A percentile compares a stretch with the other conserved stretches of the same genome.
Evolutionary conservation across 1,140 invertebrate genomes (phyloP).

Genomic region (Scaptomyza montana): DNA sequence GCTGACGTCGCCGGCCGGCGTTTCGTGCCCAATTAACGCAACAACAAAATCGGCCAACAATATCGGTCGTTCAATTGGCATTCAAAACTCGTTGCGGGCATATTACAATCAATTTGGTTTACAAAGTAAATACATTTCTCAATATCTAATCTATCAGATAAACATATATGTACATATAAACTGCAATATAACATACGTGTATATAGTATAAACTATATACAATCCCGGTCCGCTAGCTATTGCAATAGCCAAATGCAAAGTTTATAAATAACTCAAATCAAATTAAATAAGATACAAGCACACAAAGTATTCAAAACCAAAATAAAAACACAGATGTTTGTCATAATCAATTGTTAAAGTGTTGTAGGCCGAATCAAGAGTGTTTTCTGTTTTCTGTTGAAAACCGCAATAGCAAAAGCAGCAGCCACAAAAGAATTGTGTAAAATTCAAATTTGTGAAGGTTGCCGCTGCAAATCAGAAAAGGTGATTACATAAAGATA

Average conservation of each 20-base stretch:
- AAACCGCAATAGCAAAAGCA: not conserved
- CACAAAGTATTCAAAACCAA: constrained; percentile 18
- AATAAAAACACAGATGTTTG: constrained; percentile 65
- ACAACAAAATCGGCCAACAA: constrained; percentile 65
- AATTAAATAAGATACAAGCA: constrained; percentile 19
- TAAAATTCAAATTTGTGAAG: constrained; percentile 51
- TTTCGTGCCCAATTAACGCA: constrained; percentile 83
- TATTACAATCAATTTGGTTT: constrained; percentile 19
- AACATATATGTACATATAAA: not conserved
- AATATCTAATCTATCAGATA: constrained; percentile 18
- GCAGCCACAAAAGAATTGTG: constrained; percentile 25
- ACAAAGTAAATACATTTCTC: constrained; percentile 9
- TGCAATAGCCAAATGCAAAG: constrained; percentile 37
- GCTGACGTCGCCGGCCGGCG: constrained; percentile 74
- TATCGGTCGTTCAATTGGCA: constrained; percentile 38
- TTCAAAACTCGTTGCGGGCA: not conserved
- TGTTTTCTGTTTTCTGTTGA: constrained; percentile 13
- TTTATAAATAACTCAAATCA: constrained; percentile 53
- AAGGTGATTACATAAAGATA: constrained; percentile 77
- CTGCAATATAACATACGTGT: constrained; percentile 4
- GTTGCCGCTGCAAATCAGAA: constrained; percentile 51
- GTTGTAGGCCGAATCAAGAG: not conserved
- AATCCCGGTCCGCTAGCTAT: constrained; percentile 13
- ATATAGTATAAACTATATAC: constrained; percentile 5
- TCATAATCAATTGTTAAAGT: constrained; percentile 72